Percentiles rank a stretch among this genome's conserved stretches.
Conservation (phyloP, 2,888 invertebrate species). For the Exephanes ischioxanthus region DNA sequence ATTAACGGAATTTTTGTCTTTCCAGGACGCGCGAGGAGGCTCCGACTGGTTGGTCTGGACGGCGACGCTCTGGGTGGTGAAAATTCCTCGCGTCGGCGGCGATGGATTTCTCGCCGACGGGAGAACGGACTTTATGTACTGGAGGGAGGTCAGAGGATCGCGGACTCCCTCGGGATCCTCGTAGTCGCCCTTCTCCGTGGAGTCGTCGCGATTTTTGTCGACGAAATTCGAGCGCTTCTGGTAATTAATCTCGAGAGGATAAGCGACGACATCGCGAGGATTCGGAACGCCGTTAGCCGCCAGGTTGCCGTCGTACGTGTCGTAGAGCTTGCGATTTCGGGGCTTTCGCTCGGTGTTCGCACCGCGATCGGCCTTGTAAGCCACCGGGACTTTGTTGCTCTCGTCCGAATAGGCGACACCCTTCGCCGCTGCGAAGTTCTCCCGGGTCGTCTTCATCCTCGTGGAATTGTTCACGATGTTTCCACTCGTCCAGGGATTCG, state of each 20-base stretch:
- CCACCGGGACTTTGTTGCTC: slow-evolving; percentile 43
- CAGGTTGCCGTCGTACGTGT: slow-evolving; percentile 30
- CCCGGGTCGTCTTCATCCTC: background rate
- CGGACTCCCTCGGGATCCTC: slow-evolving; percentile 49
- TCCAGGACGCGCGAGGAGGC: background rate
- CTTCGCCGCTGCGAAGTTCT: background rate
- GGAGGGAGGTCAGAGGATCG: slow-evolving; percentile 15
- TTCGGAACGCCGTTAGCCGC: slow-evolving; percentile 10
- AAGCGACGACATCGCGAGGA: slow-evolving; percentile 55
- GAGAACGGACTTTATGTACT: slow-evolving; percentile 53
- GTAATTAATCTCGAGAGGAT: slow-evolving; percentile 63
- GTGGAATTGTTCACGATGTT: slow-evolving; percentile 8
- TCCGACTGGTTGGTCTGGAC: slow-evolving; percentile 65
- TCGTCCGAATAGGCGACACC: background rate
- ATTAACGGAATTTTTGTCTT: slow-evolving; percentile 29
- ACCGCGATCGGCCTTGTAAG: slow-evolving; percentile 30
- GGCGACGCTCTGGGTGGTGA: slow-evolving; percentile 65
- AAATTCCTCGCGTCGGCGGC: slow-evolving; percentile 41
- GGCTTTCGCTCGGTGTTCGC: slow-evolving; percentile 44
- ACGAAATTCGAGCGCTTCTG: slow-evolving; percentile 55
- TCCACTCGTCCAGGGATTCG: slow-evolving; percentile 51
- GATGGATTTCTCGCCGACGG: slow-evolving; percentile 47
- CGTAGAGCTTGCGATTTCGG: slow-evolving; percentile 54
- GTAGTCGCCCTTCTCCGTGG: slow-evolving; percentile 53
- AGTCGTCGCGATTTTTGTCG: slow-evolving; percentile 45